Base-by-base conservation (phyloP, 2,888 invertebrate genomes). In the Sericinus montela region DNA sequence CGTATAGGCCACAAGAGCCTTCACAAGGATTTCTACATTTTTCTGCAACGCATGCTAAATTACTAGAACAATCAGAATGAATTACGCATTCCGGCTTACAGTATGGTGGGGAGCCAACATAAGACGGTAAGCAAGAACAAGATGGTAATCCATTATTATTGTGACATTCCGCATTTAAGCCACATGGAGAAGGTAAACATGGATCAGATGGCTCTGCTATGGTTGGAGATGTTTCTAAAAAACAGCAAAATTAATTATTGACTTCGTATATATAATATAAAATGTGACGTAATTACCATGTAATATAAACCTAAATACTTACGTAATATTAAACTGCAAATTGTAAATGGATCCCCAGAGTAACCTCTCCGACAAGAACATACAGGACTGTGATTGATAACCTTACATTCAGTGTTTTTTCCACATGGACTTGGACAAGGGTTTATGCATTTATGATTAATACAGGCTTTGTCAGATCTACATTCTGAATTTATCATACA, bases 181-280 rank as follows among this genome's bases (percentile, higher is more conserved):
- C 95, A 72, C 95, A 95, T 10, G 93, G 91, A 4, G 94, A 93
- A 43, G 95, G 94, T 54, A 90, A 76, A 67, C 95, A 96, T 1
- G 95, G 94, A 63, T 93, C 76, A 13, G 78, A 65, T 42, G 89
- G 85, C 48, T 77, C 82, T n/a, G 69, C 65, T 47, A 69, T 52
- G 52, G 67, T 72, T 28, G 79, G 72, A 39, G 68, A 62, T 30
- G 71, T 70, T 63, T 82, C 87, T 87, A 63, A 47, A 25, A 38
- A 49, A 36, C 13, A 34, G 11, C 64, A 19, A 45, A 23, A 25
- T 6, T 4, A n/a, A n/a, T n/a, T n/a, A n/a, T n/a, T n/a, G n/a
- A n/a, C n/a, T n/a, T n/a, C n/a, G n/a, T n/a, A n/a, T n/a, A n/a
- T n/a, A n/a, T n/a, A n/a, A n/a, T n/a, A n/a, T n/a, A n/a, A n/a